These are phyloP conservation scores for Amyelois transitella DNA, from an alignment of 1,140 invertebrate genomes.

Conservation along the genomic window DNA sequence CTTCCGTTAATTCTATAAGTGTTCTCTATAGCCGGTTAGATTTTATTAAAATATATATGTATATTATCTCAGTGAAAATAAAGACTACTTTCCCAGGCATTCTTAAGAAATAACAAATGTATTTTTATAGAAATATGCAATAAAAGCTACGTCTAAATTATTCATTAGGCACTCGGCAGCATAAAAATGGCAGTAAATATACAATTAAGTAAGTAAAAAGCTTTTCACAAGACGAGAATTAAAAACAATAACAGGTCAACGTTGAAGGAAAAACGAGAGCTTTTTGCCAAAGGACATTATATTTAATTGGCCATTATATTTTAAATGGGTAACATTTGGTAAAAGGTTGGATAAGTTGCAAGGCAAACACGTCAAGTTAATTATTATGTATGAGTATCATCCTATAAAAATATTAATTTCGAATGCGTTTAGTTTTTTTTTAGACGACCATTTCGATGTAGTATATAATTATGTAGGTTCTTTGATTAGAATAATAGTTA, in stretches of 20 bases:
- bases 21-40: too few species aligned
- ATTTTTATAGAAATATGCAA: conserved; percentile 10
- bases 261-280: conserved; percentile 11
- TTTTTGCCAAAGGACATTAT: background rate
- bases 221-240: conserved; percentile 11
- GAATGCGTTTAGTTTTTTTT: background rate
- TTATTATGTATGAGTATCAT: background rate
- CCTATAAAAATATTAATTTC: background rate
- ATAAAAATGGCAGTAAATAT: conserved; percentile 10
- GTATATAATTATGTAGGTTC: too few species aligned
- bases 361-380: background rate
- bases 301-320: background rate
- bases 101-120: too few species aligned
- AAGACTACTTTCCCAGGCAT: too few species aligned
- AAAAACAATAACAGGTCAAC: conserved; percentile 21
- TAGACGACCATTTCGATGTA: too few species aligned
- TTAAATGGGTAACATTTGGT: too few species aligned
- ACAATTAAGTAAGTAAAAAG: conserved; percentile 30
- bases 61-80: too few species aligned
- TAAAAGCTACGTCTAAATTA: conserved; percentile 23
- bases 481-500: too few species aligned
- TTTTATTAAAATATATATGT: too few species aligned
- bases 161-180: conserved; percentile 23
- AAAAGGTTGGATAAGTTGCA: background rate
- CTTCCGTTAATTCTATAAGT: too few species aligned